These are phyloP conservation scores for Leucopsar rothschildi DNA, from an alignment of 2,113 vertebrate genomes.

Conservation along the genomic window DNA sequence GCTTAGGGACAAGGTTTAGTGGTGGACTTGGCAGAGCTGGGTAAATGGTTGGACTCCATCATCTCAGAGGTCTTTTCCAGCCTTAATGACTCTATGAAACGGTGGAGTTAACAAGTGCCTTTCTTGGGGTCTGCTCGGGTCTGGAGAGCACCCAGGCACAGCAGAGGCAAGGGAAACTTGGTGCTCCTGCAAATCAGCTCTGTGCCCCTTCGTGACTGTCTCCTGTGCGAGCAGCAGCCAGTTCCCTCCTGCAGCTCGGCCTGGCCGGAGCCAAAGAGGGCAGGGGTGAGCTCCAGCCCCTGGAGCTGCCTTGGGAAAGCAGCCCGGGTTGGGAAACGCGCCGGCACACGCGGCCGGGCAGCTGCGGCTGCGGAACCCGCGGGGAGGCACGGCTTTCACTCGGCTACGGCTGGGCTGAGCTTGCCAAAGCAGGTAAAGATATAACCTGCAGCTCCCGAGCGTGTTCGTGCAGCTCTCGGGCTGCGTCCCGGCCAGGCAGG, in stretches of 20 bases:
- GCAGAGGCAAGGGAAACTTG: background rate
- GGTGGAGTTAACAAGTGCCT: background rate
- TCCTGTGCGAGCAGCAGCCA: background rate
- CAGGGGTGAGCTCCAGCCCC: background rate
- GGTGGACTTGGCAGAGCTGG: background rate
- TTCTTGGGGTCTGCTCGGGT: background rate
- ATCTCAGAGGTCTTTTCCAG: background rate
- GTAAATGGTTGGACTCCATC: background rate
- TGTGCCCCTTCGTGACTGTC: rapidly evolving
- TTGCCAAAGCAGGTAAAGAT: slow-evolving; percentile 48
- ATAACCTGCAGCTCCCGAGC: slow-evolving; percentile 38
- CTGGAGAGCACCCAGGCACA: background rate
- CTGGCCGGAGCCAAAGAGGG: background rate
- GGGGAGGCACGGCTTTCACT: background rate
- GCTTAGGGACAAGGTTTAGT: background rate
- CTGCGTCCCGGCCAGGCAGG: background rate
- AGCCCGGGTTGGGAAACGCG: rapidly evolving
- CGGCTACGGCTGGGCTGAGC: background rate
- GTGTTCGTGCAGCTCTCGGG: slow-evolving; percentile 49
- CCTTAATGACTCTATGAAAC: background rate
- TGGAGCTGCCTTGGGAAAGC: rapidly evolving
- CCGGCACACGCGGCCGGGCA: background rate
- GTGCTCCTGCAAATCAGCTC: background rate
- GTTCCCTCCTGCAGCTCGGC: background rate
- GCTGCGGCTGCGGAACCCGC: background rate